phyloP scores from a whole-genome alignment of 2,797 vertebrate species.

The Kryptopterus vitreolus region DNA sequence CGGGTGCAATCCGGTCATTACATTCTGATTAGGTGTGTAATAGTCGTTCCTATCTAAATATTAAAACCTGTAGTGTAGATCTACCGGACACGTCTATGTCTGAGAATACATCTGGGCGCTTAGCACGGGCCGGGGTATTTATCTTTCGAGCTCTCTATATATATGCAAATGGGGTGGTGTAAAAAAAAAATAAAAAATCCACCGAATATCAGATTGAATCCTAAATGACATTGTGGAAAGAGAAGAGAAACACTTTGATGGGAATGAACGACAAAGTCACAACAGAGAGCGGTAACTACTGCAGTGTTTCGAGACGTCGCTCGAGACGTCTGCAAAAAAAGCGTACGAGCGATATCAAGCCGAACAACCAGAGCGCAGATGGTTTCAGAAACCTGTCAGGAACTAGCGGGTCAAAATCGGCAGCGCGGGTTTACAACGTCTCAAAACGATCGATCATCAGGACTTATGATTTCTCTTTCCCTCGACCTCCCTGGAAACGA shows the following conservation, averaged over 20 bases:
- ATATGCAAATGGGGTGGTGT: conserved; percentile 41
- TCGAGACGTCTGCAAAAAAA: too few relatives aligned
- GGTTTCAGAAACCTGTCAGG: conserved; percentile 62
- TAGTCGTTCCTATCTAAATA: conserved; percentile 29
- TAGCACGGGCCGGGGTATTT: conserved; percentile 26
- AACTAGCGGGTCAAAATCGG: conserved; percentile 63
- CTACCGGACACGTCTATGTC: conserved; percentile 4
- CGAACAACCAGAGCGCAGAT: conserved; percentile 49
- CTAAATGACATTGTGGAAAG: conserved; percentile 50
- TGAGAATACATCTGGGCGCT: conserved; percentile 15
- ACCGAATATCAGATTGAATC: conserved; percentile 41
- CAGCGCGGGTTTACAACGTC: conserved; percentile 6
- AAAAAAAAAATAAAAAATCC: conserved; percentile 16
- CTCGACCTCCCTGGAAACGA: conserved; percentile 55
- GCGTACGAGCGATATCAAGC: conserved; percentile 45
- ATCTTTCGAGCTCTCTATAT: conserved; percentile 41
- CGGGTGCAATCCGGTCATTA: conserved; percentile 11
- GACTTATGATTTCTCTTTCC: conserved; percentile 31
- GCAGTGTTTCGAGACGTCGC: too few relatives aligned
- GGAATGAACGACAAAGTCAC: conserved; percentile 29
- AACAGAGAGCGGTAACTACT: conserved; percentile 1
- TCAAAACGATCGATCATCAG: conserved; percentile 25
- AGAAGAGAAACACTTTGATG: conserved; percentile 40
- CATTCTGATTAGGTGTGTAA: conserved; percentile 23
- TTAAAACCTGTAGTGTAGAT: conserved; percentile 3